Evolutionary conservation across 2,113 vertebrate genomes (phyloP), one percentile per base, ranked within the genome.

Genomic region (Neotoma lepida): DNA sequence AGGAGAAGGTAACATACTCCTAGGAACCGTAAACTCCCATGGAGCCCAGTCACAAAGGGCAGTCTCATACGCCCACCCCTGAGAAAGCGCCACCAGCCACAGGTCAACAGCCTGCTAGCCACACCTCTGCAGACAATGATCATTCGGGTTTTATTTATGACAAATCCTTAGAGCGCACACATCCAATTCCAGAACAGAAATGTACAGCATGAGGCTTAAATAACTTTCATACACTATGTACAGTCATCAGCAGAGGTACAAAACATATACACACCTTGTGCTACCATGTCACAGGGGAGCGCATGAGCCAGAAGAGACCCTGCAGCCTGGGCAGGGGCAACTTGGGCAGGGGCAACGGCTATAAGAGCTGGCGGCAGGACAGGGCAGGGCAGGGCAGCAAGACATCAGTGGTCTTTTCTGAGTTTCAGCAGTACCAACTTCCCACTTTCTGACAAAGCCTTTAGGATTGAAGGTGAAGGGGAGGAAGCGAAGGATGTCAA

Each of bases 191-290:
- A 96, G 90, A 95, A 97, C 96, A 95, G 92, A 86, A 94, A 94
- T 96, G 84, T 97, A 97, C 98, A 97, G 71, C 96, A 41, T 54
- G 96, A 94, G 95, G 96, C 88, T 74, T 61, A 97, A 98, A 98
- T 98, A 98, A 98, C 96, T 97, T 97, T 97, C 97, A 94, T 97
- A 98, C 96, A 94, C 82, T 98, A 97, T 98, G 96, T 98, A 98
- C 98, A 98, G 94, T 86, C 81, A 68, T 85, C 86, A 89, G 97
- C 49, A 64, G 82, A 97, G 95, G 91, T 97, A 98, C 92, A 98
- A 97, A 98, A 97, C 92, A 71, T 77, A 56, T 88, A 70, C 84
- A 96, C 82, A 17, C 96, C 96, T 96, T 94, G 96, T 96, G 96
- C 96, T 95, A 81, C 87, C 68, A 71, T 35, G 44, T 80, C 10